phyloP scores from a whole-genome alignment of 30 jellyfish, hydroid and myxozoan species.

The Morbakka virulenta region DNA sequence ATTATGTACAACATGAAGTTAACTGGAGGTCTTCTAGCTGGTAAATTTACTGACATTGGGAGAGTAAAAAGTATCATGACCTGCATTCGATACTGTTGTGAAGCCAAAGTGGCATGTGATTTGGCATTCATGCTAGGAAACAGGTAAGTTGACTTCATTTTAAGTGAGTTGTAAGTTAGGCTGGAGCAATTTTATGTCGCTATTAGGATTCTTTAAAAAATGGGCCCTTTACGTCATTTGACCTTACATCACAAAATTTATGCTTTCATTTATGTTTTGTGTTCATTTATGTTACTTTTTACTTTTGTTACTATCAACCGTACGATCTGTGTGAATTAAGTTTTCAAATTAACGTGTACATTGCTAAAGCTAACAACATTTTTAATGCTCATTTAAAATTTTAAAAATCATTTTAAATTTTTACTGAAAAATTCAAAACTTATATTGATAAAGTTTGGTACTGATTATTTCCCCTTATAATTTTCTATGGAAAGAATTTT shows the following conservation, averaged over 20 bases:
- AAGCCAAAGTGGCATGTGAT: slow-evolving; percentile 86
- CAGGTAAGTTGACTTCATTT: slow-evolving; percentile 42
- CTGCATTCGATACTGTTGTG: slow-evolving; percentile 88
- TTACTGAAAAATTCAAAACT: too few relatives aligned
- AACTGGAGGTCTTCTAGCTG: slow-evolving; percentile 96
- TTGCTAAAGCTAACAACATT: too few relatives aligned
- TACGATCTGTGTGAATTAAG: too few relatives aligned
- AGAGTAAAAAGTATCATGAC: slow-evolving; percentile 79
- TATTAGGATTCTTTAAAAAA: too few relatives aligned
- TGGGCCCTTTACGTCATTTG: not conserved
- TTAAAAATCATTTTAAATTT: too few relatives aligned
- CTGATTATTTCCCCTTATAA: too few relatives aligned
- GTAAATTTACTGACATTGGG: slow-evolving; percentile 96
- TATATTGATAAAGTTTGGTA: too few relatives aligned
- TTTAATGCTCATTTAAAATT: too few relatives aligned
- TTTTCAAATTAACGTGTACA: too few relatives aligned
- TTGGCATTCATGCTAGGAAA: slow-evolving; percentile 98
- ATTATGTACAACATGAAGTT: slow-evolving; percentile 89
- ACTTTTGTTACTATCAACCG: not conserved
- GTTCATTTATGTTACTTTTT: not conserved
- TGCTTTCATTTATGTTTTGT: not conserved
- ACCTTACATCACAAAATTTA: too few relatives aligned
- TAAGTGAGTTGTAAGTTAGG: not conserved
- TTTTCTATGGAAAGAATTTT: too few relatives aligned
- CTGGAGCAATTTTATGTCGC: not conserved